Evolutionary conservation across 2,797 vertebrate species (phyloP), one percentile per base, ranked within the genome.

Genomic region (Typhlichthys eigenmanni): DNA sequence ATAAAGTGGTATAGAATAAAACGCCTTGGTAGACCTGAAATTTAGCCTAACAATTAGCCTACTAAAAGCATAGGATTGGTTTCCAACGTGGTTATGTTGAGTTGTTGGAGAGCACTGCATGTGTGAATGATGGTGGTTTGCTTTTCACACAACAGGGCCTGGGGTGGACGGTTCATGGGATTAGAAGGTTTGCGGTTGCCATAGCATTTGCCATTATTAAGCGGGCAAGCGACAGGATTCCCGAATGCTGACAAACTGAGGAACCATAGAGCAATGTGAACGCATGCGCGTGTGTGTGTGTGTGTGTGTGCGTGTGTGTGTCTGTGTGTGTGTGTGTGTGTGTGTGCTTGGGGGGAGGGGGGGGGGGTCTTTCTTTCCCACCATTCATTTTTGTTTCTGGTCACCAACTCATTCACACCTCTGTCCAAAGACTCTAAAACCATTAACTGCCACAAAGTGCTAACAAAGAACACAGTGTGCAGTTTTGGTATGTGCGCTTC

Each of bases 211-310:
- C 65, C 12, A 56, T 52, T 47, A 56, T 52, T 47, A n/a, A 48
- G 14, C 43, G 47, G 49, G 59, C 64, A 82, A 64, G 61, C 19
- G 71, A 68, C 56, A 60, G 71, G 17, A 29, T 69, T 54, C 38
- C 32, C 53, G 75, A 83, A 80, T 68, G 62, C 70, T 68, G 71
- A 64, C 65, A 62, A 2, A 14, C 55, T 50, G 49, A 64, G 50
- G 13, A 60, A 65, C 55, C 58, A 52, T 38, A 70, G 62, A 67
- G 68, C 60, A 71, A 29, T 14, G 32, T 19, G 17, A 32, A 24
- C 43, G 5, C 58, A 14, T 72, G 34, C 1, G 5, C 1, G 34
- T 1, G 34, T 1, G 34, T 8, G 34, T 5, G 34, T 38, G 34
- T 5, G 34, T 34, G 34, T 34, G 5, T 34, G 34, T 34, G 34